Percentiles rank a stretch among this genome's conserved stretches.
These are phyloP conservation scores for Microcebus murinus DNA, from an alignment of 2,113 vertebrate species.

Conservation along the genomic window DNA sequence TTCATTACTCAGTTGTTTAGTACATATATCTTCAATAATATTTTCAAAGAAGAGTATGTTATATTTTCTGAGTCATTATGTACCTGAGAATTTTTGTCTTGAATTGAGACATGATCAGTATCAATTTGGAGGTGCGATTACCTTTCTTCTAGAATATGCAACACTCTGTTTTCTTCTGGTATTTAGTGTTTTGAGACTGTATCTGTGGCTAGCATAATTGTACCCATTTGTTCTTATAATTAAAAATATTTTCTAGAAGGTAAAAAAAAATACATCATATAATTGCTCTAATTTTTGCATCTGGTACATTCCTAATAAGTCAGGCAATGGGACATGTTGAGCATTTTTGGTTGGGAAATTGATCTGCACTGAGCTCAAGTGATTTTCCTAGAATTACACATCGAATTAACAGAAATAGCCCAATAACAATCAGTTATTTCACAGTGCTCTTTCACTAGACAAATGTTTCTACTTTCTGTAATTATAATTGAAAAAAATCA, in stretches of 20 bases:
- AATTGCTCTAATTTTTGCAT: slow-evolving; percentile 11
- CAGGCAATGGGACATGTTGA: neutral
- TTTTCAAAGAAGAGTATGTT: neutral
- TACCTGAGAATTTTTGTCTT: neutral
- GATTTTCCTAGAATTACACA: slow-evolving; percentile 9
- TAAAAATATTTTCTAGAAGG: neutral
- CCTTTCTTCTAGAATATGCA: neutral
- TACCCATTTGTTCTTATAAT: neutral
- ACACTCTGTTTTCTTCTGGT: neutral
- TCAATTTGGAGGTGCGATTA: neutral
- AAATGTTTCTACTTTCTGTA: slow-evolving; percentile 20
- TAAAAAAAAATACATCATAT: neutral
- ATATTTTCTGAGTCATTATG: neutral
- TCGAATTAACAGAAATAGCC: neutral
- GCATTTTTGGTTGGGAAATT: slow-evolving; percentile 15
- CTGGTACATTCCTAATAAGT: neutral
- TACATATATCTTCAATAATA: neutral
- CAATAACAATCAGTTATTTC: neutral
- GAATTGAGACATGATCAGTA: neutral
- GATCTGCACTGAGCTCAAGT: neutral
- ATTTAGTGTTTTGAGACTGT: neutral
- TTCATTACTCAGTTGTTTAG: slow-evolving; percentile 29
- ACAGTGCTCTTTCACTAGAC: neutral
- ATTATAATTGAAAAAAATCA: slow-evolving; percentile 24
- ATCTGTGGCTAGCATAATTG: neutral